Percentiles rank a stretch among this genome's conserved stretches.
Conservation (phyloP, 2,888 invertebrate genomes). For the Perdita meconis region DNA sequence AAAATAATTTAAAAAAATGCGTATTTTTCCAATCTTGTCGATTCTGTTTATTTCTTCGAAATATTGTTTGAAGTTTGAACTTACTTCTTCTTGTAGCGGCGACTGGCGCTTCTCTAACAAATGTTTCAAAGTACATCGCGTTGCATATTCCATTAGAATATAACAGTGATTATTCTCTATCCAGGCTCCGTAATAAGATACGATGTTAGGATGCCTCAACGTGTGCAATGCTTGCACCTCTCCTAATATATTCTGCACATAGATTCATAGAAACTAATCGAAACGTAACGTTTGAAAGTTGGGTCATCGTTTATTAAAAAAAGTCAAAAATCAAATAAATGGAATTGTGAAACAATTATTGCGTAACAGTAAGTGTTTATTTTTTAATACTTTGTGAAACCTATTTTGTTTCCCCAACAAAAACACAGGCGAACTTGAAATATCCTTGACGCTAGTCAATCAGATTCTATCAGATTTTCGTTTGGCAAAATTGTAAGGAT, state of each 20-base stretch:
- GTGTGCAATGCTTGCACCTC: constrained; percentile 77
- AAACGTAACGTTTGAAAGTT: background rate
- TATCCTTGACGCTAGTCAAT: too few species aligned
- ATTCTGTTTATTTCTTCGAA: background rate
- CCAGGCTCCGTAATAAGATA: constrained; percentile 80
- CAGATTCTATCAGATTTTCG: too few species aligned
- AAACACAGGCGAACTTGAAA: too few species aligned
- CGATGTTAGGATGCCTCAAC: constrained; percentile 80
- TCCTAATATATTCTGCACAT: constrained; percentile 56
- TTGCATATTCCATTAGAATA: constrained; percentile 96
- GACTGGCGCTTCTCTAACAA: constrained; percentile 85
- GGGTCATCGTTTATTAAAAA: background rate
- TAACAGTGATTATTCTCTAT: constrained; percentile 74
- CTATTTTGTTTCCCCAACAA: too few species aligned
- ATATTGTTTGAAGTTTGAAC: background rate
- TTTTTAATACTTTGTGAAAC: too few species aligned
- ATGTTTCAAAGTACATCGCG: constrained; percentile 90
- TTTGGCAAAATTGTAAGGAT: too few species aligned
- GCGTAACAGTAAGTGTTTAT: background rate
- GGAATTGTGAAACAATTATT: background rate
- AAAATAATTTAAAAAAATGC: too few species aligned
- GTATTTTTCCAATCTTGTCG: background rate
- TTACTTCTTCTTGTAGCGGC: constrained; percentile 77
- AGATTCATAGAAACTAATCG: background rate
- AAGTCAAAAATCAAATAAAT: background rate